Percentiles rank a stretch among this genome's conserved stretches.
Evolutionary conservation across 2,113 vertebrate species (phyloP).

Genomic region (Mesembrinibis cayennensis): DNA sequence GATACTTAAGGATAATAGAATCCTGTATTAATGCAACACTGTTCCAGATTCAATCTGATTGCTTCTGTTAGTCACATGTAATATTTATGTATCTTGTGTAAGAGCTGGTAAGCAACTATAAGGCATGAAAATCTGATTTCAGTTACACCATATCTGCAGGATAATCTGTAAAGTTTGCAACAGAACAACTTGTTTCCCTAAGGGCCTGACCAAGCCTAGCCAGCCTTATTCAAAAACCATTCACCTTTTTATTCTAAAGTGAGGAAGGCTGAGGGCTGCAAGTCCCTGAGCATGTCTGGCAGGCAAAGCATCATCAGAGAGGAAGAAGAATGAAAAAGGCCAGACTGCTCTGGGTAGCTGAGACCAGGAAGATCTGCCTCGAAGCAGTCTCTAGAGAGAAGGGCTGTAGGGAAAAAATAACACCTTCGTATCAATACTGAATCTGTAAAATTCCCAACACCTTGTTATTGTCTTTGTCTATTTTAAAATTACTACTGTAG

Average conservation of each 20-base stretch:
- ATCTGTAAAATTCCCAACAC: background rate
- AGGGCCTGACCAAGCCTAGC: background rate
- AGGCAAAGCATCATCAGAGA: background rate
- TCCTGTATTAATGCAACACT: constrained; percentile 37
- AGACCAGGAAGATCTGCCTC: background rate
- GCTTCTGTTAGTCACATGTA: constrained; percentile 48
- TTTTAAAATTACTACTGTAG: background rate
- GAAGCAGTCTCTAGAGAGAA: background rate
- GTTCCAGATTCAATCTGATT: constrained; percentile 37
- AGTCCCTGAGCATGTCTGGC: background rate
- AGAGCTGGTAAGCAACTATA: background rate
- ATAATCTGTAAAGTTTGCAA: constrained; percentile 4
- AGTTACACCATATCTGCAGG: background rate
- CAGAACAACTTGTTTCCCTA: background rate
- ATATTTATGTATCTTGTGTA: constrained; percentile 37
- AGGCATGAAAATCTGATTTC: constrained; percentile 7
- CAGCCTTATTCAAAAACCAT: background rate
- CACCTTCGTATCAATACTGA: background rate
- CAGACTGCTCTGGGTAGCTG: background rate
- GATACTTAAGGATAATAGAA: constrained; percentile 34
- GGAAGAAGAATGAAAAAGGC: background rate
- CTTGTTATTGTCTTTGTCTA: background rate
- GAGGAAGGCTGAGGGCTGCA: background rate
- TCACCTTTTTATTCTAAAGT: background rate
- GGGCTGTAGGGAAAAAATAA: background rate